Evolutionary conservation across 2,888 invertebrate genomes (phyloP).

Genomic region (Coremacera marginata): DNA sequence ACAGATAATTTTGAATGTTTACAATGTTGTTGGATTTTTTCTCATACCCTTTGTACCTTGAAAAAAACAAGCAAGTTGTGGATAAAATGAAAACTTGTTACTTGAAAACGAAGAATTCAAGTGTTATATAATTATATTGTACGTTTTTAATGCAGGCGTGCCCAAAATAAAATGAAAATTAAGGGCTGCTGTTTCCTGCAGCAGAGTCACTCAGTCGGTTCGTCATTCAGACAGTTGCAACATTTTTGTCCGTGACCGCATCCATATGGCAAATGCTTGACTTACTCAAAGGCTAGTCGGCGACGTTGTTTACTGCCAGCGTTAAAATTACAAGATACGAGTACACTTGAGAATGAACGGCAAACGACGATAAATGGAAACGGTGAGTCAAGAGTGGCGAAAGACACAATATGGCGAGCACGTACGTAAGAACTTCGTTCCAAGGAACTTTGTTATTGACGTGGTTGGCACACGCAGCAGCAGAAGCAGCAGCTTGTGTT

Average conservation of each 20-base stretch:
- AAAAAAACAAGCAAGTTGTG: background rate
- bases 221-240: background rate
- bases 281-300: background rate
- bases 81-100: background rate
- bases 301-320: no score
- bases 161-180: conserved; percentile 24
- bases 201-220: background rate
- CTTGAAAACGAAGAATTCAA: background rate
- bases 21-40: background rate
- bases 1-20: background rate
- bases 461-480: background rate
- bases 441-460: no score
- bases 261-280: conserved; percentile 23
- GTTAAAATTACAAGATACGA: no score
- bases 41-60: background rate
- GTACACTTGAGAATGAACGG: no score
- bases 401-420: no score
- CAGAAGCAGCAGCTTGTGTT: background rate
- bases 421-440: no score
- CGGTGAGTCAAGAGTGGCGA: no score
- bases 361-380: no score
- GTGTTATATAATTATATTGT: conserved; percentile 26
- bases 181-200: conserved; percentile 20
- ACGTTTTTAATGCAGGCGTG: conserved; percentile 13
- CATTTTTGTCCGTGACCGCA: background rate